phyloP scores from a whole-genome alignment of 2,113 vertebrate genomes.

The Tor tambroides region DNA sequence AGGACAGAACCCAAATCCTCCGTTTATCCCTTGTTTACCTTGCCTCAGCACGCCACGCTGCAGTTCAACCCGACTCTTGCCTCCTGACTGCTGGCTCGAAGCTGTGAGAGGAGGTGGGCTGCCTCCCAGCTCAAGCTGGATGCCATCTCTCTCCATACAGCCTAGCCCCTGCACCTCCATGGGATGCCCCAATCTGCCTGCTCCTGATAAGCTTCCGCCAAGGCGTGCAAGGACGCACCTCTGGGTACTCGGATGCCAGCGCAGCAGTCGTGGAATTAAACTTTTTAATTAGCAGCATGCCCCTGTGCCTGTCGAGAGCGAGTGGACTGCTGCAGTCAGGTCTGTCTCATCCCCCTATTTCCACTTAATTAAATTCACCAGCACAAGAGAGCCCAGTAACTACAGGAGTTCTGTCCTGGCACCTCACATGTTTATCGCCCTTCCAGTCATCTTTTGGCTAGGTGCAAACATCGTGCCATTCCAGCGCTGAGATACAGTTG shows the following conservation, averaged over 20 bases:
- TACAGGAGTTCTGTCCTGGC: constrained; percentile 59
- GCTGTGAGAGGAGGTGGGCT: constrained; percentile 62
- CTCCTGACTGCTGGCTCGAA: constrained; percentile 64
- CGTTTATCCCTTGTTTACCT: constrained; percentile 74
- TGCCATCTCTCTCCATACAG: constrained; percentile 62
- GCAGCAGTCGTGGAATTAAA: constrained; percentile 75
- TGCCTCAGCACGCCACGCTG: constrained; percentile 58
- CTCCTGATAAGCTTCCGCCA: constrained; percentile 76
- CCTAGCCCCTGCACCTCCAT: constrained; percentile 54
- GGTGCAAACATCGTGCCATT: constrained; percentile 32
- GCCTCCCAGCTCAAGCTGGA: constrained; percentile 65
- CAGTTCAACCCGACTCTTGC: constrained; percentile 66
- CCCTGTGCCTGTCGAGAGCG: constrained; percentile 64
- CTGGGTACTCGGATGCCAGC: constrained; percentile 68
- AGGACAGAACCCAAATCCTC: constrained; percentile 68
- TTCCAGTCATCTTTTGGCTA: constrained; percentile 58
- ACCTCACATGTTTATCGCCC: constrained; percentile 63
- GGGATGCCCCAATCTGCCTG: constrained; percentile 71
- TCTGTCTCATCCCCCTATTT: constrained; percentile 62
- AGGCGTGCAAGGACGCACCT: constrained; percentile 72
- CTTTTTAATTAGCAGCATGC: constrained; percentile 77
- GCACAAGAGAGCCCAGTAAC: constrained; percentile 32
- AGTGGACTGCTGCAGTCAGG: constrained; percentile 63
- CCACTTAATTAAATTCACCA: constrained; percentile 63
- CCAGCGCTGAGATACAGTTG: not conserved